Evolutionary conservation across 2,888 invertebrate species (phyloP).

Genomic region (Oeneis ivallda): DNA sequence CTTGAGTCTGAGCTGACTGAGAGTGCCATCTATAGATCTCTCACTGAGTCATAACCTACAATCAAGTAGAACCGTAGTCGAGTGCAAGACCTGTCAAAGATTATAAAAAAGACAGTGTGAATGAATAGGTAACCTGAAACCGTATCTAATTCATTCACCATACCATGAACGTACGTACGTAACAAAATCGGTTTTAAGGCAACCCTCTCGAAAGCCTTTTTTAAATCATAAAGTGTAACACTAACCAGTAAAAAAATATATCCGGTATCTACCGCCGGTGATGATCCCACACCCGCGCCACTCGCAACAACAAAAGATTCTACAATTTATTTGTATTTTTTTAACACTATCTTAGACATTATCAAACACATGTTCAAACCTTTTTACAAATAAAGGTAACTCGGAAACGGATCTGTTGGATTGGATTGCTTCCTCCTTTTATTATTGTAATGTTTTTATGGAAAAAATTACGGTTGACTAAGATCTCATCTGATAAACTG

Average conservation of each 20-base stretch:
- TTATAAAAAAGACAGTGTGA: background rate
- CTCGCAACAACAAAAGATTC: slow-evolving; percentile 38
- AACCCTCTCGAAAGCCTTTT: slow-evolving; percentile 24
- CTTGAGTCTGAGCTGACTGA: too few relatives aligned
- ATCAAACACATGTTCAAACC: slow-evolving; percentile 52
- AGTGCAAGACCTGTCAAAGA: too few relatives aligned
- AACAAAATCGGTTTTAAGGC: background rate
- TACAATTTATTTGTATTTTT: slow-evolving; percentile 30
- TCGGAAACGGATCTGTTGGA: slow-evolving; percentile 32
- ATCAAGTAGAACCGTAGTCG: background rate
- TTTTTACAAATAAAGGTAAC: slow-evolving; percentile 25
- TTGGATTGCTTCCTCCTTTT: slow-evolving; percentile 33
- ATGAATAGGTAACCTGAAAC: slow-evolving; percentile 1
- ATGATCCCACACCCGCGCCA: slow-evolving; percentile 62
- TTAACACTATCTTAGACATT: slow-evolving; percentile 42
- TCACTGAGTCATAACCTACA: background rate
- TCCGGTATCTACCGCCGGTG: slow-evolving; percentile 63
- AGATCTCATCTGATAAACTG: too few relatives aligned
- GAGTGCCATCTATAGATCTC: too few relatives aligned
- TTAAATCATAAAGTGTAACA: slow-evolving; percentile 49
- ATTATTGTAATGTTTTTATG: slow-evolving; percentile 23
- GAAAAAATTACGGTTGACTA: background rate
- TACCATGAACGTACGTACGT: slow-evolving; percentile 5
- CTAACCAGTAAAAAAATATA: slow-evolving; percentile 57
- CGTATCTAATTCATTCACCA: slow-evolving; percentile 1